Base-by-base conservation (phyloP, 2,888 invertebrate species). In the Hetaerina titia region DNA sequence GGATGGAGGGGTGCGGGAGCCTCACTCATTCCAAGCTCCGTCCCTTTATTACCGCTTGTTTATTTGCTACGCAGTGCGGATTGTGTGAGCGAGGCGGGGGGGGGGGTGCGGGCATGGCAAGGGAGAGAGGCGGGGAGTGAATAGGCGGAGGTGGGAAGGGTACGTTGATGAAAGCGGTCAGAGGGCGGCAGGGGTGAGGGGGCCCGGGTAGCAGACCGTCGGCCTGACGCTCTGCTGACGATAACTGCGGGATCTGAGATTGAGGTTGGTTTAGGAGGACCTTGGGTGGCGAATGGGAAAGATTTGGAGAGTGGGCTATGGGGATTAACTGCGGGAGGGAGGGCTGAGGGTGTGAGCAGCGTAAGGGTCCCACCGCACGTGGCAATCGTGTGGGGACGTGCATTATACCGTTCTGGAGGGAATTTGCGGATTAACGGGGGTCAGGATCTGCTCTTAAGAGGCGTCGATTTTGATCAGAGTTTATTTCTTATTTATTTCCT, bases 21-120 rank as follows among this genome's bases (percentile, higher is more conserved):
- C 22, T 13, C n/a, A 9, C 58, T 19, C 57, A 58, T 58, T 69
- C 89, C 13, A 89, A 19, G 11, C n/a, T 19, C 89, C 22, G 1
- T 15, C 89, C 8, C 89, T 89, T 89, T n/a, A 89, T 89, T 58
- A n/a, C 7, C 17, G 57, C 17, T 89, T 89, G 89, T 89, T 89
- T 89, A 58, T 45, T 89, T 57, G 58, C 89, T 89, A 89, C 56
- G 89, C 89, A 89, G 22, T 56, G 89, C 89, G 89, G 22, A 89
- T 56, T 89, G 22, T 45, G 89, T n/a, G 57, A 13, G 89, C 22
- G 56, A 22, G 56, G 6, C 56, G 13, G 2, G 19, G 57, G 89
- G 19, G 89, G 8, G 4, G 0, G 89, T 58, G 57, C 9, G 88
- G 0, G 45, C 57, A 6, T 17, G 45, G 56, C 19, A 17, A 19